Conservation (phyloP, 2,888 invertebrate species). For the Caenorhabditis sp. region DNA sequence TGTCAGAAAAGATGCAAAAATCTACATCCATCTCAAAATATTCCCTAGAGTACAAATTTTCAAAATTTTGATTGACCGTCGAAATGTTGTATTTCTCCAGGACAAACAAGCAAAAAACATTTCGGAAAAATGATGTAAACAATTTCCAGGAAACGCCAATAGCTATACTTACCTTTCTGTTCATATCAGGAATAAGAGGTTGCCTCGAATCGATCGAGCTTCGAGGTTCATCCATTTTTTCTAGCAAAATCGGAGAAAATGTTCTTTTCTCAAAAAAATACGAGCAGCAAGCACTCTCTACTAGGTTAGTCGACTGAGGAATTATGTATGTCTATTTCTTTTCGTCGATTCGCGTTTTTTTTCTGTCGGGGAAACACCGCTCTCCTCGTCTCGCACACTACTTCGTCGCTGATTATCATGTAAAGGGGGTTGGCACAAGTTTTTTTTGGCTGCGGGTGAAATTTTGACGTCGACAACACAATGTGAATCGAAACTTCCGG, state of each 20-base stretch:
- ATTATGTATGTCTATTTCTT: background rate
- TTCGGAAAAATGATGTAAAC: no score
- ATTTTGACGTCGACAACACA: background rate
- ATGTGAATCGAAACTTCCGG: background rate
- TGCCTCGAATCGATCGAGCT: slow-evolving; percentile 32
- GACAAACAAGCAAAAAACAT: no score
- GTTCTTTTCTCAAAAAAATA: background rate
- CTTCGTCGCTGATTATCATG: background rate
- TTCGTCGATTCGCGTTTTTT: slow-evolving; percentile 1
- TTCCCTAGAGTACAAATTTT: no score
- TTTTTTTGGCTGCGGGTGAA: background rate
- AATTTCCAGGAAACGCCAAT: no score
- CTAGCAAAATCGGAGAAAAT: background rate
- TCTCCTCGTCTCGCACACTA: background rate
- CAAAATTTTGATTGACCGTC: no score
- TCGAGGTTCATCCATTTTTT: slow-evolving; percentile 7
- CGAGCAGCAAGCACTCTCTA: no score
- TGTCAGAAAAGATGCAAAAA: no score
- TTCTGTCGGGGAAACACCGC: background rate
- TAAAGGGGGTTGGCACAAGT: background rate
- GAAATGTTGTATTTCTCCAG: no score
- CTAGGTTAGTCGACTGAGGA: background rate
- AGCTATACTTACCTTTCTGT: slow-evolving; percentile 13
- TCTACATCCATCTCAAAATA: no score
- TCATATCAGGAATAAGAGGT: slow-evolving; percentile 29